A percentile compares a stretch with the other conserved stretches of the same genome.
These are phyloP conservation scores for Tursiops truncatus DNA, from an alignment of 2,113 vertebrate genomes.

Conservation along the genomic window DNA sequence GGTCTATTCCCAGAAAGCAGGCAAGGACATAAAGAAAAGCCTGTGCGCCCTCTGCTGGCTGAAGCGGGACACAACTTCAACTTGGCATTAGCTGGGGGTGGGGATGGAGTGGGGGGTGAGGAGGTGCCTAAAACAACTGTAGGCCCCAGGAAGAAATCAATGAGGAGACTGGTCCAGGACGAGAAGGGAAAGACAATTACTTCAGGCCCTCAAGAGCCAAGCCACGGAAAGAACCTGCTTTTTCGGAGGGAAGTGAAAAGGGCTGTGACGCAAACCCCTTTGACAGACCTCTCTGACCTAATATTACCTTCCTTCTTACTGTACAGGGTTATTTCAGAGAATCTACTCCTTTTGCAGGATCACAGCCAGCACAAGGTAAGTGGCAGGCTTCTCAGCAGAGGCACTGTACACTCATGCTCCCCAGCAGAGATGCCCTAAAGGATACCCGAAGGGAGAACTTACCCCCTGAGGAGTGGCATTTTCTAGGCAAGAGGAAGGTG, in stretches of 20 bases:
- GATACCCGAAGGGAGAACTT: constrained; percentile 58
- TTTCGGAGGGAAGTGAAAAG: background rate
- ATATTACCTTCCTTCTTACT: background rate
- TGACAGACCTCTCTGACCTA: background rate
- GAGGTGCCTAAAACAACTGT: background rate
- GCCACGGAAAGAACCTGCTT: background rate
- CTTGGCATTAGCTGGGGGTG: background rate
- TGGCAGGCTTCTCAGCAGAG: background rate
- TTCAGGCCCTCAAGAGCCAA: background rate
- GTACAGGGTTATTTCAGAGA: background rate
- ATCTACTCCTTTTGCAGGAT: background rate
- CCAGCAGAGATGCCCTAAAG: background rate
- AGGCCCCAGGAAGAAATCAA: background rate
- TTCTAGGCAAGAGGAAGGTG: constrained; percentile 95
- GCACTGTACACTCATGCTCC: background rate
- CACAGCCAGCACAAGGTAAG: background rate
- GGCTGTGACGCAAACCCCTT: background rate
- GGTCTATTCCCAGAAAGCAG: constrained; percentile 41
- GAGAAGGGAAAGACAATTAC: background rate
- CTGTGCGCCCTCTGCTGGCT: constrained; percentile 68
- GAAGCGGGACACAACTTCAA: background rate
- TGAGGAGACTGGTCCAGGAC: background rate
- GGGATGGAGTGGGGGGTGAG: too few species aligned
- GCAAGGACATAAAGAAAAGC: constrained; percentile 27
- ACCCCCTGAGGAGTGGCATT: constrained; percentile 92